Evolutionary conservation across 2,113 vertebrate species (phyloP).

Genomic region (Abramis brama): DNA sequence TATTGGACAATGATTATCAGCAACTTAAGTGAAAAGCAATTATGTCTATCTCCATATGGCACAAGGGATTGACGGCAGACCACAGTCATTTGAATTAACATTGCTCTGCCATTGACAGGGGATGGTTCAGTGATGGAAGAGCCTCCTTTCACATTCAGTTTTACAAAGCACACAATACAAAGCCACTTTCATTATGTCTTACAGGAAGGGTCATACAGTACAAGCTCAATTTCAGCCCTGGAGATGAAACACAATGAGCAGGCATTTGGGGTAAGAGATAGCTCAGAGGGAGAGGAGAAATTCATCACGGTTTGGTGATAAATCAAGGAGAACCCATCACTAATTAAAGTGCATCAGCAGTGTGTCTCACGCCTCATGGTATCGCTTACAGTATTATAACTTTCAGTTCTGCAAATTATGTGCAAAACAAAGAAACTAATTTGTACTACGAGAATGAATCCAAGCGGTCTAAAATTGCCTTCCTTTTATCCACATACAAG

Average conservation of each 20-base stretch:
- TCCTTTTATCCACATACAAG: not conserved
- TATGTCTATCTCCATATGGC: constrained; percentile 17
- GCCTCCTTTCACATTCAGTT: constrained; percentile 1
- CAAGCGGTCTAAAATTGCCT: not conserved
- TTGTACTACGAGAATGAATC: not conserved
- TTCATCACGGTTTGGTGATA: constrained; percentile 31
- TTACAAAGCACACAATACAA: constrained; percentile 16
- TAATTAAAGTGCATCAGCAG: constrained; percentile 52
- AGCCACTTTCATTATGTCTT: constrained; percentile 3
- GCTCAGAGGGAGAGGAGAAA: constrained; percentile 30
- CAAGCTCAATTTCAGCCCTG: constrained; percentile 42
- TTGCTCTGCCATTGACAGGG: not conserved
- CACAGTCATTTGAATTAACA: constrained; percentile 5
- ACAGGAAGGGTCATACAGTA: not conserved
- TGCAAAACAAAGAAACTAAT: constrained; percentile 3
- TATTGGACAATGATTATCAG: constrained; percentile 24
- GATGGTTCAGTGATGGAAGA: constrained; percentile 19
- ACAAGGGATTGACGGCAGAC: not conserved
- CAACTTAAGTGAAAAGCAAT: constrained; percentile 12
- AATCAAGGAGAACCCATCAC: constrained; percentile 18
- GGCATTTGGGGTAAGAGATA: constrained; percentile 43
- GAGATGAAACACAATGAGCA: constrained; percentile 39
- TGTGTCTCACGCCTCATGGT: not conserved
- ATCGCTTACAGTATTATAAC: constrained; percentile 8
- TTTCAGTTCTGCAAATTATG: not conserved